Percentiles rank a stretch among this genome's conserved stretches.
These are phyloP conservation scores for Scyliorhinus canicula DNA, from an alignment of 2,797 vertebrate species.

Conservation along the genomic window DNA sequence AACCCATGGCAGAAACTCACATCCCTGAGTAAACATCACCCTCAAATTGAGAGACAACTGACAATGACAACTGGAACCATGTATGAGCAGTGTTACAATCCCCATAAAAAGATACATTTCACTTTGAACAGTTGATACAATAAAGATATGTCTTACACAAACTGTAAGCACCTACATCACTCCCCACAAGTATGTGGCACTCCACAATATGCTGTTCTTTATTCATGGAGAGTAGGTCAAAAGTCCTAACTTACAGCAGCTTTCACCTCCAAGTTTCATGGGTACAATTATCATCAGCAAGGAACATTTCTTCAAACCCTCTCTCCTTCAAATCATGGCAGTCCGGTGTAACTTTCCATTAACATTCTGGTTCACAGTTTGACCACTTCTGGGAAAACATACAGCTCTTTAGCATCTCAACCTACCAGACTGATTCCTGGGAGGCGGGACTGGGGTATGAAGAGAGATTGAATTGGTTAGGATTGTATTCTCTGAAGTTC, in stretches of 20 bases:
- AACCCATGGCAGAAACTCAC: too few relatives aligned
- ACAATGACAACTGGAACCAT: too few relatives aligned
- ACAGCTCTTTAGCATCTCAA: too few relatives aligned
- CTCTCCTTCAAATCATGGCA: neutral
- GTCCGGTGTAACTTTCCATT: neutral
- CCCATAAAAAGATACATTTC: neutral
- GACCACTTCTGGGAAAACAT: neutral
- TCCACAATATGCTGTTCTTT: neutral
- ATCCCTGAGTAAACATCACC: too few relatives aligned
- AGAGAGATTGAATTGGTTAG: too few relatives aligned
- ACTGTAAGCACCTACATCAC: neutral
- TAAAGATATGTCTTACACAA: neutral
- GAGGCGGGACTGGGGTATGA: too few relatives aligned
- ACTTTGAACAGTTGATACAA: neutral
- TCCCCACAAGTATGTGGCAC: neutral
- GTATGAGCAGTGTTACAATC: neutral
- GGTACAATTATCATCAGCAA: neutral
- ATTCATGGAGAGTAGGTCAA: neutral
- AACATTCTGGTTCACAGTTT: neutral
- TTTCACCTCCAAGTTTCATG: neutral
- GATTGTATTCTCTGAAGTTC: too few relatives aligned
- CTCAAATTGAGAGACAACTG: too few relatives aligned
- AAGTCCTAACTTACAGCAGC: too few relatives aligned
- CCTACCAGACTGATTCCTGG: too few relatives aligned
- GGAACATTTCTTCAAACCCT: neutral